A percentile compares a stretch with the other conserved stretches of the same genome.
Evolutionary conservation across 2,888 invertebrate genomes (phyloP).

Genomic region (Actias luna): DNA sequence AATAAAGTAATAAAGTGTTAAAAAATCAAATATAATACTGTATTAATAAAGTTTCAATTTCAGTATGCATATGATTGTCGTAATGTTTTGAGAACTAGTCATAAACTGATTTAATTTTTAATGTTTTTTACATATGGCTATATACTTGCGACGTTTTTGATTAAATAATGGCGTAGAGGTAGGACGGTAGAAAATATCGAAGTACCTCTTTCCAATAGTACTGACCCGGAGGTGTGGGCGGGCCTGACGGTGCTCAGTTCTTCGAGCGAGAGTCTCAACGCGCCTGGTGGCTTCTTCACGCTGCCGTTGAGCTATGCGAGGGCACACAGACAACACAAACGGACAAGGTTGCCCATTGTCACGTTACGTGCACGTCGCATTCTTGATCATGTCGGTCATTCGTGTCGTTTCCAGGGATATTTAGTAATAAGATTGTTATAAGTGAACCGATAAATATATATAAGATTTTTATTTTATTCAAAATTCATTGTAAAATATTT

Average conservation of each 20-base stretch:
- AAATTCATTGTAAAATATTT: neutral
- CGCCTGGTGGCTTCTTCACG: slow-evolving; percentile 85
- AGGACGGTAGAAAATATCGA: slow-evolving; percentile 1
- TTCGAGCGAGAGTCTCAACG: slow-evolving; percentile 85
- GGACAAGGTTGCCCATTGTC: slow-evolving; percentile 86
- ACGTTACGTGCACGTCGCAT: slow-evolving; percentile 67
- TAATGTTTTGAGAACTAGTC: too few species aligned
- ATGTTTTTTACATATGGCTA: neutral
- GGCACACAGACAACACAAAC: slow-evolving; percentile 89
- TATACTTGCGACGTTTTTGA: neutral
- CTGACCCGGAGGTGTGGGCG: slow-evolving; percentile 64
- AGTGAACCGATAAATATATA: neutral
- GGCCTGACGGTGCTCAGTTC: slow-evolving; percentile 71
- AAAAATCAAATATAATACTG: too few species aligned
- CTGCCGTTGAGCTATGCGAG: slow-evolving; percentile 90
- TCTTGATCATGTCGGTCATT: slow-evolving; percentile 28
- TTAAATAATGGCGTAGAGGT: neutral
- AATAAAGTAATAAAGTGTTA: too few species aligned
- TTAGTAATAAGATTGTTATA: neutral
- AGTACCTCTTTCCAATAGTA: slow-evolving; percentile 50
- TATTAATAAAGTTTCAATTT: too few species aligned
- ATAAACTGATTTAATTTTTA: neutral
- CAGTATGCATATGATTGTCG: too few species aligned
- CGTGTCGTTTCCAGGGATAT: slow-evolving; percentile 31
- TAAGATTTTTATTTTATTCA: neutral